phyloP scores from a whole-genome alignment of 2,888 invertebrate species.

The Lissonota sp. region DNA sequence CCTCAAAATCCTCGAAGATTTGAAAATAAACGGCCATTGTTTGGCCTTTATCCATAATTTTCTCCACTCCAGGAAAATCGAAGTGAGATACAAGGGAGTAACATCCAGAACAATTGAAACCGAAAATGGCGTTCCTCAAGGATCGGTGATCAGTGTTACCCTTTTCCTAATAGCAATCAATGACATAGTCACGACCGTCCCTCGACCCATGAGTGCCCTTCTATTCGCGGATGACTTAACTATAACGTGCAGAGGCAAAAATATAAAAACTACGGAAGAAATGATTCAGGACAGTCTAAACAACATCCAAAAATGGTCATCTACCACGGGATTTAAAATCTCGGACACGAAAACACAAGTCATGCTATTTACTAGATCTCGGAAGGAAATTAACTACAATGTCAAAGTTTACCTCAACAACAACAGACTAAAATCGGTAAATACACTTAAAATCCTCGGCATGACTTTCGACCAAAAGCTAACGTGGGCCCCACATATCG shows the following conservation, averaged over 20 bases:
- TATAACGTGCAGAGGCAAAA: slow-evolving; percentile 57
- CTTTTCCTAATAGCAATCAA: slow-evolving; percentile 66
- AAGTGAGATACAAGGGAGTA: slow-evolving; percentile 35
- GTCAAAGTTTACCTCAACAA: slow-evolving; percentile 29
- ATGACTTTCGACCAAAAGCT: slow-evolving; percentile 64
- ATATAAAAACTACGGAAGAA: slow-evolving; percentile 37
- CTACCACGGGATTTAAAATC: slow-evolving; percentile 62
- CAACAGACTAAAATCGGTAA: slow-evolving; percentile 13
- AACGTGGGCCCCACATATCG: slow-evolving; percentile 63
- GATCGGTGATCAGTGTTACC: slow-evolving; percentile 62
- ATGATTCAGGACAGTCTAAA: slow-evolving; percentile 57
- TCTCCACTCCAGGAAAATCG: slow-evolving; percentile 43
- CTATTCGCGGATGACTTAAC: too few relatives aligned
- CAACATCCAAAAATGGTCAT: slow-evolving; percentile 52
- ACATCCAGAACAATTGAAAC: slow-evolving; percentile 33
- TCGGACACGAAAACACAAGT: slow-evolving; percentile 59
- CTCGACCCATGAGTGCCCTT: too few relatives aligned
- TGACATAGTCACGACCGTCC: slow-evolving; percentile 42
- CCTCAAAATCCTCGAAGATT: slow-evolving; percentile 43
- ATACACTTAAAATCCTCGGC: slow-evolving; percentile 54
- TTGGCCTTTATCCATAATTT: slow-evolving; percentile 60
- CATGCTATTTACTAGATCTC: slow-evolving; percentile 40
- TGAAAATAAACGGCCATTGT: slow-evolving; percentile 50
- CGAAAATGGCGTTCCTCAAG: slow-evolving; percentile 64
- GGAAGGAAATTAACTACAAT: neutral